Conservation (phyloP, 2,113 vertebrate species). For the Myrmecobius fasciatus region DNA sequence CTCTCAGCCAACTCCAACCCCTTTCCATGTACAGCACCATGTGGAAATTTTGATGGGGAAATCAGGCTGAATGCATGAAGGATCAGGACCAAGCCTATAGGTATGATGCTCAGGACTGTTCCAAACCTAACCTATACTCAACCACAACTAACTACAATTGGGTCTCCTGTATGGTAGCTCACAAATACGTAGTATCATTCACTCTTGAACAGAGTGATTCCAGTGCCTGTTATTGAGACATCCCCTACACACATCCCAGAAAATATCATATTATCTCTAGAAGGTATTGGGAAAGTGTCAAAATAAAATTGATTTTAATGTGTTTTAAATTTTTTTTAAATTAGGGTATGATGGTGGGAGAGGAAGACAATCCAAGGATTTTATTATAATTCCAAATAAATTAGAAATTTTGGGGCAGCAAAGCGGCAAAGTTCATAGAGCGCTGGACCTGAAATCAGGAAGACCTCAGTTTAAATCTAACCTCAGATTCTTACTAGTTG, state of each 20-base stretch:
- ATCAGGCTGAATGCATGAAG: slow-evolving; percentile 65
- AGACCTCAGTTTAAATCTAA: no score
- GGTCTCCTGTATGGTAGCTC: background rate
- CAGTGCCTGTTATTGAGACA: slow-evolving; percentile 5
- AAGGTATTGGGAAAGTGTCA: slow-evolving; percentile 28
- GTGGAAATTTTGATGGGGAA: slow-evolving; percentile 69
- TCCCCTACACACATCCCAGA: background rate
- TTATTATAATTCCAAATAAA: background rate
- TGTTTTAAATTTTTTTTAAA: slow-evolving; percentile 49
- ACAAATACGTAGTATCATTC: background rate
- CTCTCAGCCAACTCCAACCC: slow-evolving; percentile 62
- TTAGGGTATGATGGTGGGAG: slow-evolving; percentile 59
- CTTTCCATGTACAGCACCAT: slow-evolving; percentile 44
- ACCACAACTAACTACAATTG: background rate
- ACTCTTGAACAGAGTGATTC: slow-evolving; percentile 17
- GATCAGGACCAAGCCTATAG: background rate
- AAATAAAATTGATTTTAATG: background rate
- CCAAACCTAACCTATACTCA: background rate
- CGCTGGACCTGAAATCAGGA: no score
- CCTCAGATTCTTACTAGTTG: no score
- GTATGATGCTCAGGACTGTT: background rate
- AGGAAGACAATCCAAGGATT: slow-evolving; percentile 56
- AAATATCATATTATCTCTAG: slow-evolving; percentile 35
- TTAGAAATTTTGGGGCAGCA: background rate
- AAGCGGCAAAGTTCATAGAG: no score